Evolutionary conservation across 2,888 invertebrate genomes (phyloP).

Genomic region (Lasioglossum oenotherae): DNA sequence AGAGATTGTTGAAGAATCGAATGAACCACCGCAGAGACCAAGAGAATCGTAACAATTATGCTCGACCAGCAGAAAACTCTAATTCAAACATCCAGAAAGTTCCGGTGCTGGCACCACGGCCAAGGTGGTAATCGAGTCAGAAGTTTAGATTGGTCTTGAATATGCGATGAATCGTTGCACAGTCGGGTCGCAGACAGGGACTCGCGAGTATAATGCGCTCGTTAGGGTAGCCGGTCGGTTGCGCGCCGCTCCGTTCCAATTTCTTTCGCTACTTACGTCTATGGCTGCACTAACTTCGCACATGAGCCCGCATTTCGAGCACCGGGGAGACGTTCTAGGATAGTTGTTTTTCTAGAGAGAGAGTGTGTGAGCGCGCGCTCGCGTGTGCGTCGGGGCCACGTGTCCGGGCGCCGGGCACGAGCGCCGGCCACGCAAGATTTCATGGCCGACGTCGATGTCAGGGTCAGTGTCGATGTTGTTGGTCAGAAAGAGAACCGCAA

Average conservation of each 20-base stretch:
- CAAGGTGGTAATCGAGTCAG: neutral
- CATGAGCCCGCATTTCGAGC: conserved; percentile 60
- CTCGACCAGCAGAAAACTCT: neutral
- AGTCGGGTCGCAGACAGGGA: neutral
- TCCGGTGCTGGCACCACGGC: neutral
- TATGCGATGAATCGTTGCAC: conserved; percentile 2
- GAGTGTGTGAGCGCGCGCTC: neutral
- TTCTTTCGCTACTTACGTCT: conserved; percentile 55
- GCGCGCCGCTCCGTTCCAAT: conserved; percentile 67
- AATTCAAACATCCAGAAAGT: neutral
- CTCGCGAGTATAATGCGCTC: conserved; percentile 1
- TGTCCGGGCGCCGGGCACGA: neutral
- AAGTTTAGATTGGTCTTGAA: conserved; percentile 1
- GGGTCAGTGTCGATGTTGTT: neutral
- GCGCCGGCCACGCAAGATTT: neutral
- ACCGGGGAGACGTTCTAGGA: conserved; percentile 52
- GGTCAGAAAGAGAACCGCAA: neutral
- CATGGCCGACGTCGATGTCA: neutral
- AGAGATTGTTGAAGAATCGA: neutral
- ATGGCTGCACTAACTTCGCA: conserved; percentile 67
- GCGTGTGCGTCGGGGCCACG: neutral
- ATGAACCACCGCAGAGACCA: neutral
- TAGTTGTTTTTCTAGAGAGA: conserved; percentile 19
- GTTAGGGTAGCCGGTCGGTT: conserved; percentile 45
- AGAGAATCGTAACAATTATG: neutral